A percentile compares a stretch with the other conserved stretches of the same genome.
Conservation (phyloP, 2,797 vertebrate genomes). For the Glyptemys insculpta region DNA sequence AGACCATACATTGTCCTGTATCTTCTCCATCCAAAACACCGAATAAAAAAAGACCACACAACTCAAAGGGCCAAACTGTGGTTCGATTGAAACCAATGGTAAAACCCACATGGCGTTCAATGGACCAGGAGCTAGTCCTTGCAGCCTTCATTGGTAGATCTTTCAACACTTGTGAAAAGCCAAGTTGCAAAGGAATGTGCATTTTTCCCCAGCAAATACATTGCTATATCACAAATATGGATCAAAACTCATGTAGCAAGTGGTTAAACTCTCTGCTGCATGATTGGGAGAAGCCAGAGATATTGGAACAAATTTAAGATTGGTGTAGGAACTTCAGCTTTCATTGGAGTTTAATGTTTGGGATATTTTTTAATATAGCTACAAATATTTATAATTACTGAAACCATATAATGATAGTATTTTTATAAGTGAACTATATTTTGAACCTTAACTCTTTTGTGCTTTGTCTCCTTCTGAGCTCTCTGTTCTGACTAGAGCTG, state of each 20-base stretch:
- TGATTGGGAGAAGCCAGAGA: not conserved
- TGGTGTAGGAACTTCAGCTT: not conserved
- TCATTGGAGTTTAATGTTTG: not conserved
- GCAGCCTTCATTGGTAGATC: not conserved
- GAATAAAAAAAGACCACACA: not conserved
- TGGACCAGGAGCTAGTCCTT: not conserved
- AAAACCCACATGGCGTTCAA: too few relatives aligned
- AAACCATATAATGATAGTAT: not conserved
- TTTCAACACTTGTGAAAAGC: not conserved
- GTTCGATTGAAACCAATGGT: not conserved
- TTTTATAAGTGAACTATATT: not conserved
- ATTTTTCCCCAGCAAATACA: not conserved
- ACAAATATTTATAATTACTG: not conserved
- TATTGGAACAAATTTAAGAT: not conserved
- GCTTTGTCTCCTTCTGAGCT: rapidly evolving
- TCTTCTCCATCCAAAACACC: not conserved
- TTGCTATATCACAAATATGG: too few relatives aligned
- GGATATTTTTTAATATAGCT: not conserved
- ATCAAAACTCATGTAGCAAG: not conserved
- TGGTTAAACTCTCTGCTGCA: too few relatives aligned
- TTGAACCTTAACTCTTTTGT: not conserved
- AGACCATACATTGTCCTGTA: not conserved
- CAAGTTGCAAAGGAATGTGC: not conserved
- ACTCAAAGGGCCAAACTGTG: not conserved
- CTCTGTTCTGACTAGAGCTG: not conserved